Conservation (phyloP, 2,113 vertebrate genomes). For the Egretta garzetta region DNA sequence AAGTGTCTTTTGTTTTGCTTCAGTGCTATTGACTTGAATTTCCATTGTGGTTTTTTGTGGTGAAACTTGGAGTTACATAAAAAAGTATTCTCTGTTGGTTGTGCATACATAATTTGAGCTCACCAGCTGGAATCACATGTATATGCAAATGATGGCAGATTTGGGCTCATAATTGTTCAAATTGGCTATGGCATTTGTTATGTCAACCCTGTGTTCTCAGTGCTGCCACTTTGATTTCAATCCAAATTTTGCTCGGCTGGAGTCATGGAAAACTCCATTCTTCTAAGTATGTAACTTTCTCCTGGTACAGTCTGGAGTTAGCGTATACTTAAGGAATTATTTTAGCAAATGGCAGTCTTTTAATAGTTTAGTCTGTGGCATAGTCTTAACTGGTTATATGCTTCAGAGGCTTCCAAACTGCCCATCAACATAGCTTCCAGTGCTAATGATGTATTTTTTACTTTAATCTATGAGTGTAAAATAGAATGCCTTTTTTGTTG, state of each 20-base stretch:
- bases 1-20: neutral
- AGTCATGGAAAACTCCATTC: constrained; percentile 23
- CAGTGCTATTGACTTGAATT: constrained; percentile 15
- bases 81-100: constrained; percentile 38
- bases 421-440: neutral
- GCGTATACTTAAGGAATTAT: neutral
- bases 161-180: constrained; percentile 55
- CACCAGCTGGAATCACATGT: constrained; percentile 58
- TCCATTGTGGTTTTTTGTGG: constrained; percentile 15
- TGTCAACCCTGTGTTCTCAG: constrained; percentile 60
- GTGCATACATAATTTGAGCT: constrained; percentile 42
- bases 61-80: constrained; percentile 9
- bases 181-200: constrained; percentile 60
- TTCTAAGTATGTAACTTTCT: neutral
- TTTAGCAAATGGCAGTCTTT: neutral
- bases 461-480: neutral
- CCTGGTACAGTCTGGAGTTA: neutral
- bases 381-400: neutral
- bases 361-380: neutral
- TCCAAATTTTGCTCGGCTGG: constrained; percentile 44
- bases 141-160: constrained; percentile 51
- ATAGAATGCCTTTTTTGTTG: neutral
- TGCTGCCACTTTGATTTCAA: constrained; percentile 59
- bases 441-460: neutral
- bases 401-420: neutral